Conservation (phyloP, 2,113 vertebrate species). For the Garra rufa region DNA sequence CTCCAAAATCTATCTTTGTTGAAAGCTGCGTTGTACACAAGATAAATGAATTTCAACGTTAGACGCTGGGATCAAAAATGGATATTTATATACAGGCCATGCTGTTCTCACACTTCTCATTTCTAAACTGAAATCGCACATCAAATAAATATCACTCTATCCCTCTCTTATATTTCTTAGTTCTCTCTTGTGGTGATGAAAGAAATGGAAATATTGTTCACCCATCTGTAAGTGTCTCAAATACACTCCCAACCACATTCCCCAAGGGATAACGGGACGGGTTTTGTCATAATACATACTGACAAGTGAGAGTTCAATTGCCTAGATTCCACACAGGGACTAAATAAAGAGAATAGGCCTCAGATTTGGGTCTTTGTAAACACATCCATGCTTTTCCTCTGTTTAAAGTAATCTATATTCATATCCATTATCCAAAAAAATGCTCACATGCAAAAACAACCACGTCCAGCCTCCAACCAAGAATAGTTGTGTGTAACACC, state of each 20-base stretch:
- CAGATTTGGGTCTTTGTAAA: constrained; percentile 22
- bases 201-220: constrained; percentile 42
- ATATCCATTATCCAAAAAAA: no score
- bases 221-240: constrained; percentile 29
- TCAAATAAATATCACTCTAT: constrained; percentile 22
- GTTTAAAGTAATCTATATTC: no score
- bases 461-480: not conserved
- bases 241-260: constrained; percentile 29
- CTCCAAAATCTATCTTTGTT: constrained; percentile 19
- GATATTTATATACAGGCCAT: constrained; percentile 20
- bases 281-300: constrained; percentile 47
- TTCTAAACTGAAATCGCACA: not conserved
- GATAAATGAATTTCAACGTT: constrained; percentile 36
- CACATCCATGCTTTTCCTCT: no score
- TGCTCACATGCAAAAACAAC: not conserved
- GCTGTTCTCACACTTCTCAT: not conserved
- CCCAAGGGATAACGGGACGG: constrained; percentile 24
- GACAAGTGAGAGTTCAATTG: constrained; percentile 44
- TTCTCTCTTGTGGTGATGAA: not conserved
- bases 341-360: constrained; percentile 27
- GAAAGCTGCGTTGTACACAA: constrained; percentile 4
- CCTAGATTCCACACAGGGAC: constrained; percentile 24
- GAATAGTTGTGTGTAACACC: not conserved
- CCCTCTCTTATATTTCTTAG: constrained; percentile 5
- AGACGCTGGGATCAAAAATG: constrained; percentile 5